Base-by-base conservation (phyloP, 2,888 invertebrate genomes). In the Spodoptera littoralis region DNA sequence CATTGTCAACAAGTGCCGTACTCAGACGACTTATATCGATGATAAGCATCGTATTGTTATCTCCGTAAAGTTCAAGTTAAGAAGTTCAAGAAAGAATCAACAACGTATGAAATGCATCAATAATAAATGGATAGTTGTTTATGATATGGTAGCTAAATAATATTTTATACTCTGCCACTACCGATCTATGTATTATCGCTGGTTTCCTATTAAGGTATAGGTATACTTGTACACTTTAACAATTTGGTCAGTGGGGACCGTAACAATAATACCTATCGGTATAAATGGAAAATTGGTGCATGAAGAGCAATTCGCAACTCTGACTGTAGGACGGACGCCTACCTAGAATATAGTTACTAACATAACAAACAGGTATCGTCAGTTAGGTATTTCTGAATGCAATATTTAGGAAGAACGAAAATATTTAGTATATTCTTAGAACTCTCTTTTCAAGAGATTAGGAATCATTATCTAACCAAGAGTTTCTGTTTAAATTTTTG, bases 1-100 rank as follows among this genome's bases (percentile, higher is more conserved):
- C 59, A 58, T 50, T 60, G 45, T 66, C 61, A 77, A 71, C 65
- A 73, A 48, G 46, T 52, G 62, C 18, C 54, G 69, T 69, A 63
- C 57, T 60, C 30, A 27, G 45, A 13, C 58, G 64, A 66, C 64
- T 52, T 65, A 59, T 56, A 48, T 53, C 13, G 41, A 4, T 44
- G 63, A 74, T 64, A 68, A 60, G 24, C 11, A 58, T 57, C 22
- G 8, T 8, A 27, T 41, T 41, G 45, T 61, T 64, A 60, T 70
- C 58, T 43, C 18, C 0, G 11, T 8, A 48, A 4, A 57, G 71
- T 58, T 71, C 56, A 75, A 54, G 60, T 41, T 18, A 51, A 27
- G 18, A 24, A 51, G 57, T 43, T 70, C 62, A 64, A 64, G 50
- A 36, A 59, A 18, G 24, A 3, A 63, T 70, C 12, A 63, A 70